Evolutionary conservation across 2,888 invertebrate species (phyloP), one percentile per base, ranked within the genome.

Genomic region (Dyspetes luteomarginatus): DNA sequence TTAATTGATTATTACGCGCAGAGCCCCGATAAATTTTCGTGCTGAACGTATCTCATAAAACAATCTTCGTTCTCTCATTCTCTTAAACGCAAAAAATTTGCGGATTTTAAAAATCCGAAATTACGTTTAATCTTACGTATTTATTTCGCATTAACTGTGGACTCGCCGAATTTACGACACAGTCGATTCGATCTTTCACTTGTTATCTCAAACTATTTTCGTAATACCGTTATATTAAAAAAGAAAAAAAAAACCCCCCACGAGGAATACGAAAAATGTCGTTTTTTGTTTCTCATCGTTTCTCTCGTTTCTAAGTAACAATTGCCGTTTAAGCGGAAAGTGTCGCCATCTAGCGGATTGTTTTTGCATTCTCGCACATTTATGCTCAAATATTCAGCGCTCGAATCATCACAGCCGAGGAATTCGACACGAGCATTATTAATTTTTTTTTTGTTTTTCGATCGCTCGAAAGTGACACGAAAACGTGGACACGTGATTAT

Each of bases 331-430:
- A 60, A 56, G 12, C 48, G 24, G 12, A 5, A 24, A 36, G 48
- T 30, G 30, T 55, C 4, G 4, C 7, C 22, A 5, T 15, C 19
- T 41, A 7, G 19, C 15, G 72, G 22, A 9, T 12, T 36, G 12
- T 36, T 36, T 36, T 36, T 12, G 12, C 36, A 12, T 36, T 36
- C n/a, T 36, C 12, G 36, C 3, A 2, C 9, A 12, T 12, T 36
- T 12, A 12, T n/a, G n/a, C n/a, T n/a, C 2, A 36, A 36, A 36
- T 19, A 24, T 65, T 17, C 62, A 26, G 55, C 62, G 67, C 22
- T 62, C 62, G 41, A 55, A 36, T 73, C 68, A 43, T 76, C 72
- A 76, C 72, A 72, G 67, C 65, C 76, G 76, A 71, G 60, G 67
- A 65, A 52, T 69, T 55, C 45, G 50, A 69, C 43, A 30, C 36